phyloP scores from a whole-genome alignment of 2,113 vertebrate genomes.

The Oryctolagus cuniculus region DNA sequence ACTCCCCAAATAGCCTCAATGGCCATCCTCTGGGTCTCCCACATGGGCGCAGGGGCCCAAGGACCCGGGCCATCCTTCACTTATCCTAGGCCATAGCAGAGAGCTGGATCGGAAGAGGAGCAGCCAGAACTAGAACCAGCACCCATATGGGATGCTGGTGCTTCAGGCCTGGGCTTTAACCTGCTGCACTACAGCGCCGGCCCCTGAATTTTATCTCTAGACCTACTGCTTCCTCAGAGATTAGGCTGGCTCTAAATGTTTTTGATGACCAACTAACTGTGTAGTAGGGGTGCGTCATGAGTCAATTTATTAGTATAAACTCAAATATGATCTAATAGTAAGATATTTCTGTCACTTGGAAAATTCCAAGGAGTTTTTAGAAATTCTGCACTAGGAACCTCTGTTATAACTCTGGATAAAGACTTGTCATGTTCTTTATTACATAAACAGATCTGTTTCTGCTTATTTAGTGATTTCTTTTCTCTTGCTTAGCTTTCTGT shows the following conservation, averaged over 20 bases:
- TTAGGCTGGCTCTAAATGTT: not conserved
- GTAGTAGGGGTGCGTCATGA: not conserved
- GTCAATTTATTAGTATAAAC: not conserved
- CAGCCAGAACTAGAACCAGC: too few species aligned
- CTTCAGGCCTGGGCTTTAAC: too few species aligned
- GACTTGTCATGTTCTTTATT: not conserved
- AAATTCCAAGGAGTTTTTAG: not conserved
- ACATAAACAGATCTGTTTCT: not conserved
- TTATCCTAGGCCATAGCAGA: too few species aligned
- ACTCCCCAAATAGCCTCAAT: too few species aligned
- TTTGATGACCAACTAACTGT: not conserved
- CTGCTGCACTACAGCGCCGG: too few species aligned
- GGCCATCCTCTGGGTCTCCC: too few species aligned
- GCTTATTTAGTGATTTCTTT: not conserved
- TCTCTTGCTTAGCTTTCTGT: constrained; percentile 3
- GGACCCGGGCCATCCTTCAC: too few species aligned
- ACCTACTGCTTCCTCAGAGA: not conserved
- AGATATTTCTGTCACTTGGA: not conserved
- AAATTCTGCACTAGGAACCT: not conserved
- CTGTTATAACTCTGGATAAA: not conserved
- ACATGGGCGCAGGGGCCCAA: too few species aligned
- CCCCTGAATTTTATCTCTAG: not conserved
- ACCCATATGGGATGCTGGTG: too few species aligned
- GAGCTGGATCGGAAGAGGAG: too few species aligned
- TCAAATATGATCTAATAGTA: not conserved